These are phyloP conservation scores for Noturus placidus DNA, from an alignment of 2,113 vertebrate genomes.

Conservation along the genomic window DNA sequence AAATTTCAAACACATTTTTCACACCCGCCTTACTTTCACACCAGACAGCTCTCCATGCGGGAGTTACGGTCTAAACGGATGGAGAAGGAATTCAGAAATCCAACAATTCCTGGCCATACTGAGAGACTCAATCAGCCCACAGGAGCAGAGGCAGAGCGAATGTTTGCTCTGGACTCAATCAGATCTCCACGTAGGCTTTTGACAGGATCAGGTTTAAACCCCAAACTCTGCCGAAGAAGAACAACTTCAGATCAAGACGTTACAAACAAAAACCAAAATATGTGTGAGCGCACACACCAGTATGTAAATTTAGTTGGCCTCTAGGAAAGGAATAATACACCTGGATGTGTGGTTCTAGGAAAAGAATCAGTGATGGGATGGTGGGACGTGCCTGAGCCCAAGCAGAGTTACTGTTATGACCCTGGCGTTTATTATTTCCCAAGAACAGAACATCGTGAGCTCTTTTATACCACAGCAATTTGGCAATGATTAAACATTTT, in stretches of 20 bases:
- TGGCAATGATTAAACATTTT: background rate
- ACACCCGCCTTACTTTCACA: constrained; percentile 19
- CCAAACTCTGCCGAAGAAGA: background rate
- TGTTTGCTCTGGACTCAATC: constrained; percentile 48
- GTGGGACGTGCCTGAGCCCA: background rate
- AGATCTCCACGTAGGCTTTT: constrained; percentile 12
- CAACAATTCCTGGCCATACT: constrained; percentile 45
- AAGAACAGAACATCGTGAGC: background rate
- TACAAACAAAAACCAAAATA: background rate
- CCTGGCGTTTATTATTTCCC: background rate
- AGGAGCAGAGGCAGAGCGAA: constrained; percentile 40
- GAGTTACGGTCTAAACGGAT: background rate
- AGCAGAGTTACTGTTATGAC: background rate
- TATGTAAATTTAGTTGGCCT: background rate
- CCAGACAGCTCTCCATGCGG: background rate
- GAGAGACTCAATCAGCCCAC: constrained; percentile 39
- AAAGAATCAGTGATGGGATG: background rate
- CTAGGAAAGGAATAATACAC: background rate
- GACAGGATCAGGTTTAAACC: constrained; percentile 22
- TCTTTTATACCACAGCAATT: background rate
- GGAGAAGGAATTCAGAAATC: constrained; percentile 44
- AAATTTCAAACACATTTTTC: constrained; percentile 18
- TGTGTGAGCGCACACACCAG: background rate
- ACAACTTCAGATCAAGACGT: constrained; percentile 7
- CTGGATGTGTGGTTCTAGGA: background rate